These are phyloP conservation scores for Patella depressa DNA, from an alignment of 2,888 invertebrate species.

Conservation along the genomic window DNA sequence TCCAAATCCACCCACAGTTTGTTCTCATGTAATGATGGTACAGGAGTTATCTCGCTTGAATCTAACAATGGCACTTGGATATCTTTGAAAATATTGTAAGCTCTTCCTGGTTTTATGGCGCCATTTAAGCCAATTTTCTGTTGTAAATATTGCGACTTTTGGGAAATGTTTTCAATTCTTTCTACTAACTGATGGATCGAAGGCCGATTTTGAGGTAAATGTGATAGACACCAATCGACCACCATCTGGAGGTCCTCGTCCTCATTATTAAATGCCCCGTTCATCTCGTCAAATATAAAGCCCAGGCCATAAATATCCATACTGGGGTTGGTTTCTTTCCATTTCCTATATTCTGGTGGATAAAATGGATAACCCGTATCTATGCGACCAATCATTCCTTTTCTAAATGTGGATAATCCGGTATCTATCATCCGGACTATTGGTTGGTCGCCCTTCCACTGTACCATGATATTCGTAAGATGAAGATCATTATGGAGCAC, in stretches of 20 bases:
- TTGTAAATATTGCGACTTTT: no score
- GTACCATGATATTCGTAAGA: slow-evolving; percentile 26
- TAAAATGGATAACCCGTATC: slow-evolving; percentile 17
- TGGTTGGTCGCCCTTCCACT: neutral
- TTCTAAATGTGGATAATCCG: slow-evolving; percentile 30
- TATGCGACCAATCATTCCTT: slow-evolving; percentile 20
- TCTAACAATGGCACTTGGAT: no score
- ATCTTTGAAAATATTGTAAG: no score
- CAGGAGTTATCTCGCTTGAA: no score
- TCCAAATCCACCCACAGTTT: no score
- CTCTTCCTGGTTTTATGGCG: no score
- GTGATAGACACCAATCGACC: neutral
- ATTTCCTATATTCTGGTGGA: slow-evolving; percentile 23
- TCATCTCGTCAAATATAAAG: slow-evolving; percentile 16
- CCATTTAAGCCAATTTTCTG: no score
- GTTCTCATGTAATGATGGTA: no score
- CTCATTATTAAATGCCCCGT: neutral
- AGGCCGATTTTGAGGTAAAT: neutral
- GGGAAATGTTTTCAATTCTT: neutral
- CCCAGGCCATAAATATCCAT: slow-evolving; percentile 28
- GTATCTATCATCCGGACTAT: slow-evolving; percentile 30
- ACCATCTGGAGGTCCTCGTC: neutral
- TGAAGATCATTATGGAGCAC: slow-evolving; percentile 34
- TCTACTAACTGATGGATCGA: neutral
- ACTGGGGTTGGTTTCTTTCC: neutral